Evolutionary conservation across 2,113 vertebrate species (phyloP).

Genomic region (Shinisaurus crocodilurus): DNA sequence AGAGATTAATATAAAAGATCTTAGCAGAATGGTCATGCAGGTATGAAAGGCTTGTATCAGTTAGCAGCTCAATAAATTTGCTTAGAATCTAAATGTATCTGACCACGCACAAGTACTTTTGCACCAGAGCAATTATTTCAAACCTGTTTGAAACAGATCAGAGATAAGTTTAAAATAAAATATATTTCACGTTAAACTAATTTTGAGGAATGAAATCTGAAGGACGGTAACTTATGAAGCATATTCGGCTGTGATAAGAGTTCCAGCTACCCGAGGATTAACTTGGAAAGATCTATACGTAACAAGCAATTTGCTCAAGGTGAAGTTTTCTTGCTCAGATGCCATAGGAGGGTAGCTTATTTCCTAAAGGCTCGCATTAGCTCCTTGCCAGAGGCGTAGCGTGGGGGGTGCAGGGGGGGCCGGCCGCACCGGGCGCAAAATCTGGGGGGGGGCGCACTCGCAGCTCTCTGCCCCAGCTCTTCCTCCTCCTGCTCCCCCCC

Average conservation of each 20-base stretch:
- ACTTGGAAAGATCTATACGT: conserved; percentile 52
- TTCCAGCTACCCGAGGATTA: conserved; percentile 40
- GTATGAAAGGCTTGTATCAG: neutral
- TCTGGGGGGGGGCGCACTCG: no score
- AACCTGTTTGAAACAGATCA: conserved; percentile 45
- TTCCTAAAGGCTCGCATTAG: conserved; percentile 65
- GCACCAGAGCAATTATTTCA: conserved; percentile 51
- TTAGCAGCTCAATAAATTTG: neutral
- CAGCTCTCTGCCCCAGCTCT: no score
- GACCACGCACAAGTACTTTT: conserved; percentile 40
- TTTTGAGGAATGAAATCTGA: conserved; percentile 39
- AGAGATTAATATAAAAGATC: neutral
- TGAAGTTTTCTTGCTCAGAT: conserved; percentile 59
- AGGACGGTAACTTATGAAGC: conserved; percentile 35
- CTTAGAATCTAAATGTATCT: conserved; percentile 36
- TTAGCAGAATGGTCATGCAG: neutral
- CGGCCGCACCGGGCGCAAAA: no score
- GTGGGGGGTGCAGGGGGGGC: no score
- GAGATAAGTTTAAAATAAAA: conserved; percentile 37
- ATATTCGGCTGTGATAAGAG: conserved; percentile 18
- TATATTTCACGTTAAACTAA: conserved; percentile 48
- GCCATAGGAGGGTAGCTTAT: conserved; percentile 37
- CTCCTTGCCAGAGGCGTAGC: no score
- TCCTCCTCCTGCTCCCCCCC: no score
- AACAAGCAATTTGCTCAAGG: conserved; percentile 64